Percentiles rank a stretch among this genome's conserved stretches.
phyloP scores from a whole-genome alignment of 2,888 invertebrate genomes.

The Xylota segnis region DNA sequence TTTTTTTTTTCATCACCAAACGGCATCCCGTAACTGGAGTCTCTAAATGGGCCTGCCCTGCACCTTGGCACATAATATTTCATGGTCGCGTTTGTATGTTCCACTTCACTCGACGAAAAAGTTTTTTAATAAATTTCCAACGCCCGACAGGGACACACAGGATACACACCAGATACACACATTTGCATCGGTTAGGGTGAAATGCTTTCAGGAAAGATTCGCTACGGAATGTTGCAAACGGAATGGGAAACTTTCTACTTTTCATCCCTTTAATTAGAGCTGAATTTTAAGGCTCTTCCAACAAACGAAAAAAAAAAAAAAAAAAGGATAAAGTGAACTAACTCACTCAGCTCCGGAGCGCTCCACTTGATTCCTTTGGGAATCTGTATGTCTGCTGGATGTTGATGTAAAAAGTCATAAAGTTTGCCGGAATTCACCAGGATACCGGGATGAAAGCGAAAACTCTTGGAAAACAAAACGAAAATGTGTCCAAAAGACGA shows the following conservation, averaged over 20 bases:
- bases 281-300: slow-evolving; percentile 65
- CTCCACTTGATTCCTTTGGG: slow-evolving; percentile 64
- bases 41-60: slow-evolving; percentile 55
- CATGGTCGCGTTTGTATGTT: slow-evolving; percentile 68
- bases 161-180: slow-evolving; percentile 44
- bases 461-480: slow-evolving; percentile 69
- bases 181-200: slow-evolving; percentile 50
- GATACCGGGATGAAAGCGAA: slow-evolving; percentile 64
- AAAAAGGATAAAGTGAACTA: slow-evolving; percentile 57
- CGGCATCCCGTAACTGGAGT: slow-evolving; percentile 36
- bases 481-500: slow-evolving; percentile 74
- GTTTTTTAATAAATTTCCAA: slow-evolving; percentile 74
- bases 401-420: slow-evolving; percentile 75
- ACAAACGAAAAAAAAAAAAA: slow-evolving; percentile 13
- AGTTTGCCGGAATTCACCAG: slow-evolving; percentile 66
- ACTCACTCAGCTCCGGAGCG: slow-evolving; percentile 36
- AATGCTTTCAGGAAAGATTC: slow-evolving; percentile 63
- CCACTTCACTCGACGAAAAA: slow-evolving; percentile 69
- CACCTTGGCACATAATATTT: slow-evolving; percentile 75
- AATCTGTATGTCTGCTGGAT: slow-evolving; percentile 58
- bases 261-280: slow-evolving; percentile 75
- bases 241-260: slow-evolving; percentile 50
- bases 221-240: slow-evolving; percentile 35
- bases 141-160: slow-evolving; percentile 57
- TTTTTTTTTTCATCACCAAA: slow-evolving; percentile 8